A percentile compares a stretch with the other conserved stretches of the same genome.
phyloP scores from a whole-genome alignment of 2,888 invertebrate species.

The Reticulitermes lucifugus region DNA sequence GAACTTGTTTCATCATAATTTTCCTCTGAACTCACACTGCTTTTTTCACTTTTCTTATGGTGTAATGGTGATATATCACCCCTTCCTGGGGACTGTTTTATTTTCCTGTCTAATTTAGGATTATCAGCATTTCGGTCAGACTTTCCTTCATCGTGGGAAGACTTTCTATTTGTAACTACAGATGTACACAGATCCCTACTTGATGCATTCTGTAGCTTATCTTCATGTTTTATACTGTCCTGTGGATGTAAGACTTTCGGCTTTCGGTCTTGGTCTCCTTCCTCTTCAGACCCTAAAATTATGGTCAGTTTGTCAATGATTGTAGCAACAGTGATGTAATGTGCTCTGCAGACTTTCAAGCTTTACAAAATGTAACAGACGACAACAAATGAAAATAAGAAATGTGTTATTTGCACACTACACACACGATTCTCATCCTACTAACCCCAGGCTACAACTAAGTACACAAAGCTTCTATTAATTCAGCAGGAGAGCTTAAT shows the following conservation, averaged over 20 bases:
- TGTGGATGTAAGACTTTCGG: conserved; percentile 15
- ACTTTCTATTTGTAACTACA: not conserved
- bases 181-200: conserved; percentile 14
- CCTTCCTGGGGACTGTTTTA: conserved; percentile 28
- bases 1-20: conserved; percentile 50
- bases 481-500: no score
- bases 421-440: no score
- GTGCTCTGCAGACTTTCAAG: not conserved
- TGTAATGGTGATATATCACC: conserved; percentile 12
- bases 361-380: not conserved
- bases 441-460: no score
- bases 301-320: conserved; percentile 6
- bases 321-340: not conserved
- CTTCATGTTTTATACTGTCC: conserved; percentile 11
- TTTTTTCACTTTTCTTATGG: conserved; percentile 41
- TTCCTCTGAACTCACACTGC: conserved; percentile 49
- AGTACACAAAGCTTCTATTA: no score
- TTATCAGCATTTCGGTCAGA: conserved; percentile 15
- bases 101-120: conserved; percentile 24
- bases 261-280: conserved; percentile 18
- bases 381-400: no score
- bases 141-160: conserved; percentile 32
- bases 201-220: not conserved
- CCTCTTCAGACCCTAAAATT: conserved; percentile 44
- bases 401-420: no score